phyloP scores from a whole-genome alignment of 37 sponge, comb jelly and placozoan genomes.

The Theonella swinhoei region DNA sequence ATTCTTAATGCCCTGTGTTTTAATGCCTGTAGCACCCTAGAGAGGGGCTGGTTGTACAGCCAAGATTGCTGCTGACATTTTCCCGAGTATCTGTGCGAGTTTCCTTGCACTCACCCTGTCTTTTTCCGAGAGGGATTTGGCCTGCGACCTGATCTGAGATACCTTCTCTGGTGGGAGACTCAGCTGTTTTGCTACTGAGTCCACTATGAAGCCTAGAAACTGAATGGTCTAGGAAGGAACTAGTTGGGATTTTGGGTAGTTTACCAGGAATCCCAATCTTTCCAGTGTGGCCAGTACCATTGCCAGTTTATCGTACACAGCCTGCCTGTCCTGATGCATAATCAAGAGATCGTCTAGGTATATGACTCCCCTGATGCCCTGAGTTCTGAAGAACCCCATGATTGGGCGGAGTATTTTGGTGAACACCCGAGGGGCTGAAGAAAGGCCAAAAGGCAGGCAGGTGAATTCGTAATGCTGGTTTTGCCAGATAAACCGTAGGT shows the following conservation, averaged over 20 bases:
- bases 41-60: constrained; percentile 22
- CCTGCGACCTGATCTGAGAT: neutral
- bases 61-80: neutral
- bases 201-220: constrained; percentile 47
- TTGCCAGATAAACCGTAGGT: constrained; percentile 10
- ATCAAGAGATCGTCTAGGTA: constrained; percentile 39
- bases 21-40: neutral
- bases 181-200: constrained; percentile 14
- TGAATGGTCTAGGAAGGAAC: neutral
- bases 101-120: neutral
- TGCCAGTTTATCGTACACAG: no score
- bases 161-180: constrained; percentile 6
- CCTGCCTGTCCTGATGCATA: neutral
- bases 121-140: neutral
- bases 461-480: neutral
- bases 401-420: constrained; percentile 29
- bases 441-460: constrained; percentile 19
- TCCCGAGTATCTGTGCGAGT: constrained; percentile 10
- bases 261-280: no score
- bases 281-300: no score
- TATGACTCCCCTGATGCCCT: constrained; percentile 2
- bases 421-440: constrained; percentile 1
- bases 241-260: constrained; percentile 5
- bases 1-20: constrained; percentile 3
- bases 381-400: neutral